Percentiles rank a stretch among this genome's conserved stretches.
Evolutionary conservation across 2,113 vertebrate species (phyloP).

Genomic region (Raja brachyura): DNA sequence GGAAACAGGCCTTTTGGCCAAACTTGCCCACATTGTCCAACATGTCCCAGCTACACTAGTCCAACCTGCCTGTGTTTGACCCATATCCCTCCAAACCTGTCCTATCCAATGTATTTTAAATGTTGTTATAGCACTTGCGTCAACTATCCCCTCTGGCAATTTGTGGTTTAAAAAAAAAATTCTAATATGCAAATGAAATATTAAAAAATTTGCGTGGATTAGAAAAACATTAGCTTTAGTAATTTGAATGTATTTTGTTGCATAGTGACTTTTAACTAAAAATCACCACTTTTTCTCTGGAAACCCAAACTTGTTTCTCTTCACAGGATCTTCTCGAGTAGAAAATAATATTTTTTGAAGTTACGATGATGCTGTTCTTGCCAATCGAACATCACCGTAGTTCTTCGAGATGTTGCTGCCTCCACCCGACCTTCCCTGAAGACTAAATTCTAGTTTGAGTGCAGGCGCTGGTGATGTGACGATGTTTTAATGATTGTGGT

Average conservation of each 20-base stretch:
- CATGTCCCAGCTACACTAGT: too few relatives aligned
- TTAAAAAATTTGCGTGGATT: neutral
- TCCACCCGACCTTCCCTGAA: neutral
- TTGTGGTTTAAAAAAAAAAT: too few relatives aligned
- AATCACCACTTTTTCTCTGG: neutral
- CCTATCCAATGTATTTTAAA: too few relatives aligned
- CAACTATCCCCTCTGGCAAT: too few relatives aligned
- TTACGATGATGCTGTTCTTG: constrained; percentile 23
- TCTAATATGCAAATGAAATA: too few relatives aligned
- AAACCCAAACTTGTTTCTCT: neutral
- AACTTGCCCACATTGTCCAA: too few relatives aligned
- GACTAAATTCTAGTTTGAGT: neutral
- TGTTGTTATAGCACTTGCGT: too few relatives aligned
- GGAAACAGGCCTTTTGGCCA: too few relatives aligned
- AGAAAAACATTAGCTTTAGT: neutral
- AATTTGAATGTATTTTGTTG: neutral
- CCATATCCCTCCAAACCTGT: too few relatives aligned
- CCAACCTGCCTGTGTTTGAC: too few relatives aligned
- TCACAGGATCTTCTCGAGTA: constrained; percentile 31
- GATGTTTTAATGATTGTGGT: neutral
- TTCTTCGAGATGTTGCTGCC: constrained; percentile 12
- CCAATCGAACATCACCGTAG: constrained; percentile 16
- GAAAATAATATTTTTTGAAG: neutral
- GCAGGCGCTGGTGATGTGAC: neutral
- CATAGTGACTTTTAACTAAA: neutral